A percentile compares a stretch with the other conserved stretches of the same genome.
Conservation (phyloP, 2,797 vertebrate genomes). For the Liasis olivaceus region DNA sequence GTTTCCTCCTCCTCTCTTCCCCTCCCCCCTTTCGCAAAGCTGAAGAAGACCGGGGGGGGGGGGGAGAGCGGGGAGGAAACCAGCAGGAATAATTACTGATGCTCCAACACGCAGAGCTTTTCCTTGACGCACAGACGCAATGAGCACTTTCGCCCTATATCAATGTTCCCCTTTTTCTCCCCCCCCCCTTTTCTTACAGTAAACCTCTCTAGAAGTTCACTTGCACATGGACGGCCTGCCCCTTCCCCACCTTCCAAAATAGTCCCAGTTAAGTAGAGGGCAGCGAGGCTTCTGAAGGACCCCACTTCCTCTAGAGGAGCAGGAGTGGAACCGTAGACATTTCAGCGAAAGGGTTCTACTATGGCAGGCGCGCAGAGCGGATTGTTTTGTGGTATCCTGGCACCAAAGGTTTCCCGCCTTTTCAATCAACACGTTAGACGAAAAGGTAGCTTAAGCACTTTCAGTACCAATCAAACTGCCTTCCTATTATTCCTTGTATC, state of each 20-base stretch:
- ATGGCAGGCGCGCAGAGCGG: neutral
- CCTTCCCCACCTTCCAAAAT: neutral
- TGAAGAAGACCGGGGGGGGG: constrained; percentile 11
- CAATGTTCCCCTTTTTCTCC: neutral
- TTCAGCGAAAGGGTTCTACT: neutral
- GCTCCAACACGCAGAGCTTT: constrained; percentile 70
- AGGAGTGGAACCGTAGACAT: neutral
- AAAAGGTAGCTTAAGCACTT: neutral
- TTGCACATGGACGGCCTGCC: neutral
- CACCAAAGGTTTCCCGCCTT: neutral
- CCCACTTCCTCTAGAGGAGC: neutral
- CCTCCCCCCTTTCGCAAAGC: constrained; percentile 24
- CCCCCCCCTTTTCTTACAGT: neutral
- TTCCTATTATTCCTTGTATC: neutral
- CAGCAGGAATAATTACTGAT: constrained; percentile 67
- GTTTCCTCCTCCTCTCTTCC: constrained; percentile 46
- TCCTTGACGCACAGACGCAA: constrained; percentile 71
- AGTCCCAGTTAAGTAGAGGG: neutral
- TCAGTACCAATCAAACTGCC: neutral
- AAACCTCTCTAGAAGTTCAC: neutral
- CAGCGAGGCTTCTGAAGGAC: neutral
- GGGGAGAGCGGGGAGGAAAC: constrained; percentile 39
- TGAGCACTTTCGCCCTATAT: constrained; percentile 58
- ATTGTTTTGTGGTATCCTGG: neutral
- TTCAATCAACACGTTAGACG: neutral